phyloP scores from a whole-genome alignment of 1,140 invertebrate genomes.

The Heliconius nattereri region DNA sequence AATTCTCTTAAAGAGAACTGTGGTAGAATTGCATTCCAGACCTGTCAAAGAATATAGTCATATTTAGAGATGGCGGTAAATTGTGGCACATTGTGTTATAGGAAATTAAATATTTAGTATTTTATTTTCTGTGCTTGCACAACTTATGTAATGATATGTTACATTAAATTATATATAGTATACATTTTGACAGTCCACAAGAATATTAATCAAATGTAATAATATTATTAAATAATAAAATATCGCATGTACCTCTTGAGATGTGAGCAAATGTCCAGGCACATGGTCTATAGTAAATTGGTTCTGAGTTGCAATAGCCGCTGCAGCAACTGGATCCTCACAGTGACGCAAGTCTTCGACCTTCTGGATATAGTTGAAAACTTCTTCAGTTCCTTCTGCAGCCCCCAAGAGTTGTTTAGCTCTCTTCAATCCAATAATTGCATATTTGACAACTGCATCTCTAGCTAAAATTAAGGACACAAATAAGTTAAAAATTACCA shows the following conservation, averaged over 20 bases:
- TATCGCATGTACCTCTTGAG: constrained; percentile 77
- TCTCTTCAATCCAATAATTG: constrained; percentile 79
- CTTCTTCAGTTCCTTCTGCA: constrained; percentile 67
- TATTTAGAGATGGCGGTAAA: no score
- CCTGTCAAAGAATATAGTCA: constrained; percentile 47
- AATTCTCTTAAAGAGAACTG: constrained; percentile 82
- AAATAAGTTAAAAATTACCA: no score
- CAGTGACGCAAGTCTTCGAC: constrained; percentile 83
- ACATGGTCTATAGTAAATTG: constrained; percentile 84
- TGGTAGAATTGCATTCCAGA: constrained; percentile 84
- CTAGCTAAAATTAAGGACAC: constrained; percentile 66
- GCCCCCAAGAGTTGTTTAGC: constrained; percentile 72
- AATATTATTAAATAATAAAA: no score
- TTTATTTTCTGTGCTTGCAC: no score
- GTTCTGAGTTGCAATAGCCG: constrained; percentile 76
- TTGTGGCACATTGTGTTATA: no score
- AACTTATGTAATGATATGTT: not conserved
- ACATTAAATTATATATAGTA: not conserved
- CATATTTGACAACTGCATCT: constrained; percentile 81
- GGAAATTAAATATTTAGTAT: no score
- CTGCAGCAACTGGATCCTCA: constrained; percentile 80
- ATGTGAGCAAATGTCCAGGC: constrained; percentile 84
- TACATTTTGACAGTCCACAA: no score
- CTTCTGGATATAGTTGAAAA: constrained; percentile 82
- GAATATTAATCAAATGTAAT: no score